A percentile compares a stretch with the other conserved stretches of the same genome.
These are phyloP conservation scores for Fregata magnificens DNA, from an alignment of 2,113 vertebrate species.

Conservation along the genomic window DNA sequence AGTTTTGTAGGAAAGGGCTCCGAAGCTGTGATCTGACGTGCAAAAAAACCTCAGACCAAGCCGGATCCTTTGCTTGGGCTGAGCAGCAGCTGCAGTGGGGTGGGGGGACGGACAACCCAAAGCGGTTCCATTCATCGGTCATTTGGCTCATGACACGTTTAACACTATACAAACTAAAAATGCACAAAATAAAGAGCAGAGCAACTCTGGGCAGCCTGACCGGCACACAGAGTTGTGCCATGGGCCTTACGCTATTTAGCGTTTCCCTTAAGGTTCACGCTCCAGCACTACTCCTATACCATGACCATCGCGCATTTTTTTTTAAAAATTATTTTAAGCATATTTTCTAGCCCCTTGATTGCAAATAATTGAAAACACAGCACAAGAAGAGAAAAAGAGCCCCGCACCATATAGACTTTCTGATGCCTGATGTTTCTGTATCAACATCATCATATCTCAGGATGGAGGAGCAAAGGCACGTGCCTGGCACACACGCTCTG, in stretches of 20 bases:
- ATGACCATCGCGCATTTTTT: not conserved
- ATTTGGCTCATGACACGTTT: fast-evolving
- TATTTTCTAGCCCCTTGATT: not conserved
- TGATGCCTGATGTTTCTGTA: not conserved
- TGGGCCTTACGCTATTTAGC: fast-evolving
- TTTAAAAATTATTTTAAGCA: no score
- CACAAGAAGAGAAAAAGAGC: not conserved
- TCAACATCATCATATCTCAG: not conserved
- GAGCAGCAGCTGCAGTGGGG: not conserved
- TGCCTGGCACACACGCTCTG: fast-evolving
- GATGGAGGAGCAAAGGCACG: not conserved
- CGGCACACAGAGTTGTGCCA: not conserved
- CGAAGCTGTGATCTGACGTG: fast-evolving
- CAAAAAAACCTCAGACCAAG: not conserved
- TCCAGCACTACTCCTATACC: not conserved
- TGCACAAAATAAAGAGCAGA: not conserved
- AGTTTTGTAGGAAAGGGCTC: not conserved
- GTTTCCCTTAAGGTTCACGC: not conserved
- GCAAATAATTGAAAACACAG: not conserved
- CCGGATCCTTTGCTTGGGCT: fast-evolving
- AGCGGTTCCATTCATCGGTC: fast-evolving
- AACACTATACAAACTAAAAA: not conserved
- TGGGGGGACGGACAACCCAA: not conserved
- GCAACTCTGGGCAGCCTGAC: fast-evolving
- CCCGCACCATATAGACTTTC: not conserved